Base-by-base conservation (phyloP, 1,140 invertebrate species). In the Helicoverpa armigera region DNA sequence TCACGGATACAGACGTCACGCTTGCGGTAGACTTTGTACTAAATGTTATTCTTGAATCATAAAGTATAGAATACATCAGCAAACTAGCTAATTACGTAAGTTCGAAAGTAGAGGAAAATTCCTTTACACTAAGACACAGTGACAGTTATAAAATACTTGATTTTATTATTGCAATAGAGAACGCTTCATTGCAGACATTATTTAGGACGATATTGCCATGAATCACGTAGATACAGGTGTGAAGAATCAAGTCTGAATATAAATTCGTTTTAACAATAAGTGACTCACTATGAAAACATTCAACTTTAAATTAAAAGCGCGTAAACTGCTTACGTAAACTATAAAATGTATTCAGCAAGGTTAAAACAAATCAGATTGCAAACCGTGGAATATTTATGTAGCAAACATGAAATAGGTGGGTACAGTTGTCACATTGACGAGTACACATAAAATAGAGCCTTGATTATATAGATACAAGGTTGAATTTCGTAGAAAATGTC, bases 321-420 rank as follows among this genome's bases (percentile, higher is more conserved):
- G 76, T 79, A 70, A 79, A 80, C 31, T 69, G 67, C 67, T 83
- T 75, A 79, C 79, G 61, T 43, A 76, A 79, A 84, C 60, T 75
- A 81, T 70, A 67, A 79, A 77, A 72, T 78, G 79, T 80, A 81
- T 83, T 81, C 76, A 80, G 54, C 79, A 83, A 85, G 82, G 82
- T 83, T 65, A 61, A 75, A 75, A 79, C 70, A 78, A 79, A 81
- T 79, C 76, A 67, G 69, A 82, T 79, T 84, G 76, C 79, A 86
- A 82, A 84, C 79, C 72, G 79, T 58, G 73, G 79, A 77, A 58
- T 84, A 84, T 82, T 82, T 78, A 83, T 70, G 79, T 80, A 86
- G 77, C 82, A 80, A 85, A 83, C 82, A 85, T 76, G 31, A 69
- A 79, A 58, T 70, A 58, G 61, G 53, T 56, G 75, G 75, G 48